Base-by-base conservation (phyloP, 2,113 vertebrate species). In the Sinocyclocheilus grahami region DNA sequence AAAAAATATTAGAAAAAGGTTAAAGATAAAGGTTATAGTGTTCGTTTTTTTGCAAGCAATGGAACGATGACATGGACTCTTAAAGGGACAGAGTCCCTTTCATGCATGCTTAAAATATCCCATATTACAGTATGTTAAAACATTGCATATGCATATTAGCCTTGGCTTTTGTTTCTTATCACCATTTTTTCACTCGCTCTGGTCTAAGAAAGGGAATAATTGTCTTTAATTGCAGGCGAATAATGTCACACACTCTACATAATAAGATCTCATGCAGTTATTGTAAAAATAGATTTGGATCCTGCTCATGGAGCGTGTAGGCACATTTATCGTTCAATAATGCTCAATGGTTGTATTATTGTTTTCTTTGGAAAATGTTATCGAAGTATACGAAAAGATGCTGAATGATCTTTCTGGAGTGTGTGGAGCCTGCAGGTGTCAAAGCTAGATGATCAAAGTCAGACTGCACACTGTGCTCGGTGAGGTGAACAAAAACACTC, bases 371-470 rank as follows among this genome's bases (percentile, higher is more conserved):
- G 62, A 42, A 63, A 78, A 7, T 42, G 1, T 22, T 33, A 37
- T 24, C 76, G 42, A 53, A 12, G 42, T 27, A 51, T 83, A 24
- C 30, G 6, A 10, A 27, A 71, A 55, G 42, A 85, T 37, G 5
- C 67, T 65, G 69, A 76, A 62, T 27, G 60, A 37, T 46, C 55
- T 48, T 55, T 83, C 63, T 62, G 13, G 39, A 62, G 58, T 24
- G 78, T 62, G 53, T 72, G 75, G 55, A 74, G 75, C 85, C 71
- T 69, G 83, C 75, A 82, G 37, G 48, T 27, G 63, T 84, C 63
- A 76, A 75, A 76, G 76, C 88, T 89, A 89, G 88, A 89, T 65
- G 72, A 69, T 87, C 88, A 89, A 89, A 89, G 88, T 51, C 83
- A 78, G 88, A 89, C 88, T 89, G 85, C 63, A 85, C 85, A 89